Percentiles rank a stretch among this genome's conserved stretches.
Evolutionary conservation across 2,888 invertebrate genomes (phyloP).

Genomic region (Psococerastis gibbosa): DNA sequence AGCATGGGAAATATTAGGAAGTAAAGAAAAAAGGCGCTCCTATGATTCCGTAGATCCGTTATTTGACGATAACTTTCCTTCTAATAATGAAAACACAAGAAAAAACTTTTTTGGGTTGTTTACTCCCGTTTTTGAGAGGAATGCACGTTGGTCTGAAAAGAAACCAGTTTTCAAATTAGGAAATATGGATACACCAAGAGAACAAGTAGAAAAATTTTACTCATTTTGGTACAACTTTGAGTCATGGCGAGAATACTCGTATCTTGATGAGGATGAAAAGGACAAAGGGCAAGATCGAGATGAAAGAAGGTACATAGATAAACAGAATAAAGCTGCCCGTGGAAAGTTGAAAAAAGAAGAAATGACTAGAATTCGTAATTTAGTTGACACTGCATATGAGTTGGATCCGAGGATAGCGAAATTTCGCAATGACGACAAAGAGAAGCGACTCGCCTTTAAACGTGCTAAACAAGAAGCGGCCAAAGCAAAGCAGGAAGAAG

Average conservation of each 20-base stretch:
- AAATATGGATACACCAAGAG: slow-evolving; percentile 51
- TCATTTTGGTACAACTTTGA: slow-evolving; percentile 97
- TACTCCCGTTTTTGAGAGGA: slow-evolving; percentile 43
- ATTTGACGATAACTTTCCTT: slow-evolving; percentile 77
- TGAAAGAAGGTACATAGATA: slow-evolving; percentile 85
- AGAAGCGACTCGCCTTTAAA: slow-evolving; percentile 73
- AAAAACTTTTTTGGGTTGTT: slow-evolving; percentile 36
- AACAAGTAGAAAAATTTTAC: slow-evolving; percentile 85
- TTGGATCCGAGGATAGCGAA: slow-evolving; percentile 83
- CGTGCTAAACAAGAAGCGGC: slow-evolving; percentile 64
- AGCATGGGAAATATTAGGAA: slow-evolving; percentile 84
- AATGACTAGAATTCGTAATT: slow-evolving; percentile 69
- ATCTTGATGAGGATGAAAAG: slow-evolving; percentile 96
- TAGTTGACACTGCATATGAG: slow-evolving; percentile 88
- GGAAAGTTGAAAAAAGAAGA: slow-evolving; percentile 94
- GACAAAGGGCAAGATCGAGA: slow-evolving; percentile 73
- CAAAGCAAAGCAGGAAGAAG: slow-evolving; percentile 65
- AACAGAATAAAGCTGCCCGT: slow-evolving; percentile 85
- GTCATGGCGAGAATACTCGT: slow-evolving; percentile 98
- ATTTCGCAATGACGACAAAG: slow-evolving; percentile 87
- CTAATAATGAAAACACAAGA: slow-evolving; percentile 46
- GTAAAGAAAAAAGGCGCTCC: slow-evolving; percentile 58
- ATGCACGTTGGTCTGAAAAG: slow-evolving; percentile 82
- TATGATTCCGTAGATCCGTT: slow-evolving; percentile 94
- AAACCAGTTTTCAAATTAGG: slow-evolving; percentile 69